Conservation (phyloP, 30 jellyfish, hydroid and myxozoan species). For the Sanderia malayensis region DNA sequence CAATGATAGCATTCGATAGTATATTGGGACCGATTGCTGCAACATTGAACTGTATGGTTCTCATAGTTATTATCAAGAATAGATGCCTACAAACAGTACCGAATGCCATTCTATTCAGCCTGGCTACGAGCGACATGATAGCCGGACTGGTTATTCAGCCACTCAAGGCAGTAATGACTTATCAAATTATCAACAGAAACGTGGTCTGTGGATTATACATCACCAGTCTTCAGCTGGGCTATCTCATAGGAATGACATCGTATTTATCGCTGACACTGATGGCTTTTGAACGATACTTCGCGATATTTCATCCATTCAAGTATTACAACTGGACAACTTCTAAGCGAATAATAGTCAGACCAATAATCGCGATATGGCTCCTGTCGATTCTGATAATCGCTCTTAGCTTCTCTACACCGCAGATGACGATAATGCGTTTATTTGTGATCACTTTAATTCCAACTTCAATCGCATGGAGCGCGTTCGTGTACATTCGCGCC, state of each 20-base stretch:
- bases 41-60: slow-evolving; percentile 30
- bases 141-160: slow-evolving; percentile 57
- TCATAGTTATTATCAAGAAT: slow-evolving; percentile 27
- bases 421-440: slow-evolving; percentile 48
- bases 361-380: slow-evolving; percentile 42
- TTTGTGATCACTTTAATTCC: slow-evolving; percentile 53
- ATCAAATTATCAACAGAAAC: not conserved
- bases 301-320: slow-evolving; percentile 46
- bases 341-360: slow-evolving; percentile 19
- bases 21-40: slow-evolving; percentile 44
- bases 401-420: slow-evolving; percentile 58
- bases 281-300: slow-evolving; percentile 53
- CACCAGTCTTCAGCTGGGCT: slow-evolving; percentile 41
- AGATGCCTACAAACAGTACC: slow-evolving; percentile 49
- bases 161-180: slow-evolving; percentile 37
- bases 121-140: slow-evolving; percentile 53
- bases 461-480: slow-evolving; percentile 46
- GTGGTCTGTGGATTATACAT: slow-evolving; percentile 41
- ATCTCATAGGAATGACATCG: slow-evolving; percentile 53
- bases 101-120: slow-evolving; percentile 42
- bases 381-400: slow-evolving; percentile 38
- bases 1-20: slow-evolving; percentile 40
- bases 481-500: slow-evolving; percentile 55
- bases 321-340: slow-evolving; percentile 35
- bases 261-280: slow-evolving; percentile 49